phyloP scores from a whole-genome alignment of 2,888 invertebrate species.

The Hydraecia micacea region DNA sequence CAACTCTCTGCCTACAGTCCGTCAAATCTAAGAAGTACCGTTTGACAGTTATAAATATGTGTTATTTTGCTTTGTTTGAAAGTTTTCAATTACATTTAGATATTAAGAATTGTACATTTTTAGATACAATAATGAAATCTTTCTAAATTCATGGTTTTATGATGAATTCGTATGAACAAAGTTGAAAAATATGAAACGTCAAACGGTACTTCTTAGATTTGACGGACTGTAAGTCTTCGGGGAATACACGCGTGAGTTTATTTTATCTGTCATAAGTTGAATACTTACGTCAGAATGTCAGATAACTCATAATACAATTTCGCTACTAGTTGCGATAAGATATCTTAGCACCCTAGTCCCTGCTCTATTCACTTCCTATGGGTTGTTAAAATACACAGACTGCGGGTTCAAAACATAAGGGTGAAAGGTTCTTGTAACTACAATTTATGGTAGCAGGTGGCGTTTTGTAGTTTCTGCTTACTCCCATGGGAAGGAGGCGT shows the following conservation, averaged over 20 bases:
- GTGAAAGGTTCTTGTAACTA: not conserved
- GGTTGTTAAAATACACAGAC: not conserved
- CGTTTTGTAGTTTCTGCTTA: not conserved
- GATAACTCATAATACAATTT: not conserved
- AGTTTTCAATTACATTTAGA: too few relatives aligned
- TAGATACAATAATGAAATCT: too few relatives aligned
- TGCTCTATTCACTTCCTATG: not conserved
- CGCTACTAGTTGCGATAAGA: not conserved
- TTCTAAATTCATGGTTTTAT: too few relatives aligned
- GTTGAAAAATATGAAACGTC: too few relatives aligned
- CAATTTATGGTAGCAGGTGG: not conserved
- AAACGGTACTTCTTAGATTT: too few relatives aligned
- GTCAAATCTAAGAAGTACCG: too few relatives aligned
- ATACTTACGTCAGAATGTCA: not conserved
- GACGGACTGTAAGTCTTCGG: too few relatives aligned
- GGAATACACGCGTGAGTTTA: not conserved
- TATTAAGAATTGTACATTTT: too few relatives aligned
- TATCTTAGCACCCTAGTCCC: not conserved
- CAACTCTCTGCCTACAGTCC: not conserved
- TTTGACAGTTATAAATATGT: too few relatives aligned
- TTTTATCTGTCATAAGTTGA: not conserved
- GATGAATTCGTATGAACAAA: too few relatives aligned
- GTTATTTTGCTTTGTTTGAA: too few relatives aligned
- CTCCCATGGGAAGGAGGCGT: not conserved
- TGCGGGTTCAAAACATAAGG: not conserved